Conservation (phyloP, 1,140 invertebrate species). For the Octopus sinensis region DNA sequence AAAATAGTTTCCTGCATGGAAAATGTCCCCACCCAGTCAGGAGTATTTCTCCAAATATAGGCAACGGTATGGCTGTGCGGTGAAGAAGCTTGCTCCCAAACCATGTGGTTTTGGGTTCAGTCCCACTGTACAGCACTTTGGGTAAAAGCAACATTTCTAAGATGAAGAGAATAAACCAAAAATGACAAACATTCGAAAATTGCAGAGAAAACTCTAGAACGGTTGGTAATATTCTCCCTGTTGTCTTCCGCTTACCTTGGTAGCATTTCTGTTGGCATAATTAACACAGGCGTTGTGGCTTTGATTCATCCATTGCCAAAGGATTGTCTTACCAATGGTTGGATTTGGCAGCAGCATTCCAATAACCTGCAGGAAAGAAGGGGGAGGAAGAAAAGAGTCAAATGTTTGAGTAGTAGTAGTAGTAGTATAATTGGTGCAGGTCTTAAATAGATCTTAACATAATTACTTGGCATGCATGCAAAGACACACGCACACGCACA, state of each 20-base stretch:
- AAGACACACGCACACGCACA: too few species aligned
- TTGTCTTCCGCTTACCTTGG: slow-evolving; percentile 48
- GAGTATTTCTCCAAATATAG: too few species aligned
- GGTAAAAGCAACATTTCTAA: not conserved
- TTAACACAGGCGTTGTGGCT: slow-evolving; percentile 62
- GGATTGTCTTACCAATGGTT: slow-evolving; percentile 52
- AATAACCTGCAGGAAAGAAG: slow-evolving; percentile 48
- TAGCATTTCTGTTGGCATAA: slow-evolving; percentile 61
- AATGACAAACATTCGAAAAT: not conserved
- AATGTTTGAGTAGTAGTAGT: not conserved
- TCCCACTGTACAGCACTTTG: too few species aligned
- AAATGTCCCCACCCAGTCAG: too few species aligned
- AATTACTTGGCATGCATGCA: too few species aligned
- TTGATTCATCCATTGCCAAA: slow-evolving; percentile 63
- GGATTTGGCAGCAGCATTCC: slow-evolving; percentile 61
- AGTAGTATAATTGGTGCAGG: not conserved
- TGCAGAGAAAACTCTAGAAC: too few species aligned
- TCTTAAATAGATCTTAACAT: not conserved
- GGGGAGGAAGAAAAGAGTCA: not conserved
- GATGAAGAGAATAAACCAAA: not conserved
- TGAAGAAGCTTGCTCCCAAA: too few species aligned
- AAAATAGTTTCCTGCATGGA: too few species aligned
- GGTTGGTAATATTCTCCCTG: too few species aligned
- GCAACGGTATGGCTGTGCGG: too few species aligned
- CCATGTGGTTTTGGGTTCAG: too few species aligned